Conservation (phyloP, 2,888 invertebrate genomes). For the Neoascia interrupta region DNA sequence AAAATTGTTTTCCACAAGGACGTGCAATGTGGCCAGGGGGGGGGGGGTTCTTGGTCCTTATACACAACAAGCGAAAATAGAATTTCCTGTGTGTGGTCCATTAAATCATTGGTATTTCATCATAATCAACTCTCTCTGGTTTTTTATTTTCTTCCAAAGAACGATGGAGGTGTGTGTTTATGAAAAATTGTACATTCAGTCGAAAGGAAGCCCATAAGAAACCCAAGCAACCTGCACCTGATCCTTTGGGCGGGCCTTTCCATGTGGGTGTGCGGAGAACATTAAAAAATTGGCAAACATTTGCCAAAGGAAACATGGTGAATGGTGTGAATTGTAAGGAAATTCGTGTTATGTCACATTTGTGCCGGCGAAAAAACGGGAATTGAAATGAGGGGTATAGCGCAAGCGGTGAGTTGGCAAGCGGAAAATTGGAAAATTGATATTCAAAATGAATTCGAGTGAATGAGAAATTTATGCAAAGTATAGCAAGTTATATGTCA, state of each 20-base stretch:
- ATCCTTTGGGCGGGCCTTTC: neutral
- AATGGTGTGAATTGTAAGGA: slow-evolving; percentile 48
- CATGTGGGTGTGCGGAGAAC: slow-evolving; percentile 1
- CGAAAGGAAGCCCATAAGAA: neutral
- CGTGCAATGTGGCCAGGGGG: neutral
- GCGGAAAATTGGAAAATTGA: slow-evolving; percentile 69
- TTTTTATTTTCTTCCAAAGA: neutral
- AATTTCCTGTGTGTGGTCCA: slow-evolving; percentile 65
- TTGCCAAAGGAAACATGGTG: slow-evolving; percentile 32
- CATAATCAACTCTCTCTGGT: slow-evolving; percentile 51
- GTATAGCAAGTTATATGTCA: slow-evolving; percentile 60
- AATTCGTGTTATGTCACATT: slow-evolving; percentile 62
- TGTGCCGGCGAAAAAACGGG: neutral
- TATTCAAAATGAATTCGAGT: slow-evolving; percentile 61
- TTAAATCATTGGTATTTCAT: slow-evolving; percentile 66
- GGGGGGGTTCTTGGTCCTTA: no score
- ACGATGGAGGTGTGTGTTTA: slow-evolving; percentile 32
- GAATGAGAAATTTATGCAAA: slow-evolving; percentile 67
- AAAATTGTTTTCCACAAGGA: slow-evolving; percentile 52
- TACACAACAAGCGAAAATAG: slow-evolving; percentile 54
- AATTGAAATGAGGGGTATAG: neutral
- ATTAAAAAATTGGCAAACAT: slow-evolving; percentile 58
- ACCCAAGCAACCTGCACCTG: slow-evolving; percentile 27
- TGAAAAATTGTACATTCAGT: slow-evolving; percentile 21
- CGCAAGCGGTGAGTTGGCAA: slow-evolving; percentile 37